Percentiles rank a stretch among this genome's conserved stretches.
These are phyloP conservation scores for Phoxinus dragarum DNA, from an alignment of 2,797 vertebrate species.

Conservation along the genomic window DNA sequence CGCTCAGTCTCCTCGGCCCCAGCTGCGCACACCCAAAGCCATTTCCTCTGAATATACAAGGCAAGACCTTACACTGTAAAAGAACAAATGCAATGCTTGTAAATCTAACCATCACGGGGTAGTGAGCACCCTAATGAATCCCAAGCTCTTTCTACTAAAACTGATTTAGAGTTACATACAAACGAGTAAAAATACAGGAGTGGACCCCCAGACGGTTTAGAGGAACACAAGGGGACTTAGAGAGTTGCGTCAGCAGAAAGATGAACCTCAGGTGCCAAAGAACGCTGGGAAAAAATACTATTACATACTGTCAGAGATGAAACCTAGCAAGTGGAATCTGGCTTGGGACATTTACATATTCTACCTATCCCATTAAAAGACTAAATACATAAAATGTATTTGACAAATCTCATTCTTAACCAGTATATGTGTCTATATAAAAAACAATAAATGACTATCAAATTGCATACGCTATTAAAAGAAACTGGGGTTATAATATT, in stretches of 20 bases:
- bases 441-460: background rate
- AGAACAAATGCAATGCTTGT: constrained; percentile 51
- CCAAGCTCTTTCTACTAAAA: constrained; percentile 52
- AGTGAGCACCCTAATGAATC: constrained; percentile 39
- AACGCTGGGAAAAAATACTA: background rate
- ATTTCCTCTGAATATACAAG: constrained; percentile 33
- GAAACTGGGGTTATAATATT: too few species aligned
- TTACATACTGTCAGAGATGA: background rate
- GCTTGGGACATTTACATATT: background rate
- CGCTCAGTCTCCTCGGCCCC: constrained; percentile 2
- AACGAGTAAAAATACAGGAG: constrained; percentile 15
- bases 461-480: background rate
- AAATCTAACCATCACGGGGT: constrained; percentile 55
- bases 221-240: constrained; percentile 5
- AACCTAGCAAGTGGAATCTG: background rate
- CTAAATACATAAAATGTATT: background rate
- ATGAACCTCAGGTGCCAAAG: background rate
- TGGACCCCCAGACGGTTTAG: background rate
- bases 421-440: background rate
- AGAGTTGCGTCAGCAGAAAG: constrained; percentile 27
- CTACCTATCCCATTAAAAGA: background rate
- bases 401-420: background rate
- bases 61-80: constrained; percentile 11
- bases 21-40: constrained; percentile 41
- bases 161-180: constrained; percentile 56